A percentile compares a stretch with the other conserved stretches of the same genome.
These are phyloP conservation scores for Diarsia brunnea DNA, from an alignment of 2,888 invertebrate genomes.

Conservation along the genomic window DNA sequence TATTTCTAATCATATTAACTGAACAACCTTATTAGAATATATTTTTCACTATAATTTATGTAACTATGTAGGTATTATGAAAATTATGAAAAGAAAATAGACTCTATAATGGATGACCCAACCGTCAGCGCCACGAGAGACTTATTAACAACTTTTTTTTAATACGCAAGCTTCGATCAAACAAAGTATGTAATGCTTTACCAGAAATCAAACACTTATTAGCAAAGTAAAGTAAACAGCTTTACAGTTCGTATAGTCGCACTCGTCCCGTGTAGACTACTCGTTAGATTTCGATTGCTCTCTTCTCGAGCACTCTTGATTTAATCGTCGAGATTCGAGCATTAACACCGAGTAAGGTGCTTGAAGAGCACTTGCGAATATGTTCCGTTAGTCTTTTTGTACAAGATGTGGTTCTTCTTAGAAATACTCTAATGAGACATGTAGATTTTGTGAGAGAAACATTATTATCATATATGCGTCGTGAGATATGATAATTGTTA, in stretches of 20 bases:
- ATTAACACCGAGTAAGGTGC: constrained; percentile 66
- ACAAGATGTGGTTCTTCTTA: constrained; percentile 43
- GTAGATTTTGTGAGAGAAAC: constrained; percentile 54
- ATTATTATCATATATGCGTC: constrained; percentile 43
- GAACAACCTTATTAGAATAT: no score
- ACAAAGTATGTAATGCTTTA: constrained; percentile 17
- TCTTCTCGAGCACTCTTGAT: constrained; percentile 62
- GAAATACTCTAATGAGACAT: constrained; percentile 61
- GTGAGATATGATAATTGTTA: constrained; percentile 31
- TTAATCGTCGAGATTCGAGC: constrained; percentile 78
- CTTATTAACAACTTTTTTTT: no score
- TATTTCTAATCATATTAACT: no score
- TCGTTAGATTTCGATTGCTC: constrained; percentile 68
- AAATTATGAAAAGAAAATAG: no score
- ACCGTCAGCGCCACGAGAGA: no score
- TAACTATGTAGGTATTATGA: no score
- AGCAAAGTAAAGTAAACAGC: constrained; percentile 49
- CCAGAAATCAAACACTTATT: constrained; percentile 50
- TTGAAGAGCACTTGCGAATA: constrained; percentile 78
- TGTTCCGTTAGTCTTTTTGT: constrained; percentile 79
- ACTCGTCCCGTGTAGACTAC: constrained; percentile 45
- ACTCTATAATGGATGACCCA: no score
- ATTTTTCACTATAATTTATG: no score
- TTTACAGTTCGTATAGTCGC: constrained; percentile 46
- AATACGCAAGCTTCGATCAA: no score